These are phyloP conservation scores for Proisotoma minuta DNA, from an alignment of 2,888 invertebrate species.

Conservation along the genomic window DNA sequence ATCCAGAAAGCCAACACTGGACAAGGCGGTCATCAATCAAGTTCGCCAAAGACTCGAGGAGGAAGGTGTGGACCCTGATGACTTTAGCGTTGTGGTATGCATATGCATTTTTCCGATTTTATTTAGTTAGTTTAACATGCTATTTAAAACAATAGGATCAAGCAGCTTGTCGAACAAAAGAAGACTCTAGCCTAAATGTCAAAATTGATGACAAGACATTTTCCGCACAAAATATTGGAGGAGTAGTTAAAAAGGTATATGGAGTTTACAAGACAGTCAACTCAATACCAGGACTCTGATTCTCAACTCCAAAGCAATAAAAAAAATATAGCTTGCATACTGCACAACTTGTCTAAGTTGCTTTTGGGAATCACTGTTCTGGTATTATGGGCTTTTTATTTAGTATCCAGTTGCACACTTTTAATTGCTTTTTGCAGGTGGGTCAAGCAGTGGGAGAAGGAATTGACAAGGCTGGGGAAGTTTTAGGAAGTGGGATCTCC, in stretches of 20 bases:
- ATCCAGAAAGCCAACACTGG: slow-evolving; percentile 68
- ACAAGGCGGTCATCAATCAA: slow-evolving; percentile 66
- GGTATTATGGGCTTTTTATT: too few relatives aligned
- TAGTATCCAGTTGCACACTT: not conserved
- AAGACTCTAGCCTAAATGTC: slow-evolving; percentile 60
- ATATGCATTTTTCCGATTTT: not conserved
- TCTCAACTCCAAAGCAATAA: too few relatives aligned
- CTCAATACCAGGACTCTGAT: not conserved
- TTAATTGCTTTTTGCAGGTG: slow-evolving; percentile 20
- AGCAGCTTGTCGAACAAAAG: slow-evolving; percentile 59
- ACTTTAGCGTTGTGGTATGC: slow-evolving; percentile 62
- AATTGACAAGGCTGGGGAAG: slow-evolving; percentile 38
- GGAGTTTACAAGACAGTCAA: slow-evolving; percentile 12
- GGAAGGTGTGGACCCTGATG: slow-evolving; percentile 70
- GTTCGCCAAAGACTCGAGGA: slow-evolving; percentile 61
- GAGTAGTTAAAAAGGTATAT: slow-evolving; percentile 57
- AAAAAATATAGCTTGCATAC: not conserved
- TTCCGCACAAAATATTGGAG: slow-evolving; percentile 66
- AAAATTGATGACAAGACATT: slow-evolving; percentile 72
- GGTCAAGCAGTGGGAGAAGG: slow-evolving; percentile 33
- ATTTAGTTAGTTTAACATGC: not conserved
- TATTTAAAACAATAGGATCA: slow-evolving; percentile 55
- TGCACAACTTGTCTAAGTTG: too few relatives aligned
- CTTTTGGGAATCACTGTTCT: too few relatives aligned
- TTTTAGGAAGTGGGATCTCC: slow-evolving; percentile 44